Conservation (phyloP, 1,140 invertebrate genomes). For the Globodera rostochiensis region DNA sequence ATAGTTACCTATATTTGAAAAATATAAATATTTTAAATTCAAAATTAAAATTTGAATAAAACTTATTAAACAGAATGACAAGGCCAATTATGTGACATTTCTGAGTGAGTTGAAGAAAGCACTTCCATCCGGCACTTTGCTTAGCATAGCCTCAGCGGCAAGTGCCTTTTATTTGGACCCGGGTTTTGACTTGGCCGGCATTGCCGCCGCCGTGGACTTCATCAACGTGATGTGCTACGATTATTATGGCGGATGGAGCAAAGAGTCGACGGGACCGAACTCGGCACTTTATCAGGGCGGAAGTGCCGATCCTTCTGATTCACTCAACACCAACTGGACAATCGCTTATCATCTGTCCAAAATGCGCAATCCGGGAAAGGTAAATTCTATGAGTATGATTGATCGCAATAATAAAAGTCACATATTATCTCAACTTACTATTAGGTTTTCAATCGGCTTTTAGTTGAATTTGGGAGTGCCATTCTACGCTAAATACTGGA, state of each 20-base stretch:
- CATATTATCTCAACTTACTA: too few relatives aligned
- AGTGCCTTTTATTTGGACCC: background rate
- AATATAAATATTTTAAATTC: too few relatives aligned
- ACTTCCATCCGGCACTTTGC: background rate
- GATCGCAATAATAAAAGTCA: background rate
- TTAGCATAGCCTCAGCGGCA: background rate
- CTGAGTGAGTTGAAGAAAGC: background rate
- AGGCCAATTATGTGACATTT: background rate
- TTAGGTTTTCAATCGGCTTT: too few relatives aligned
- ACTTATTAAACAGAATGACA: background rate
- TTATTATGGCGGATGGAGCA: background rate
- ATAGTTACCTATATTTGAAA: too few relatives aligned
- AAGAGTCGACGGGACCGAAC: background rate
- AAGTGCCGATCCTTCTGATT: background rate
- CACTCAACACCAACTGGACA: background rate
- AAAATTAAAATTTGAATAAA: too few relatives aligned
- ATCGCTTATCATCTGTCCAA: background rate
- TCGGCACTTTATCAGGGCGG: background rate
- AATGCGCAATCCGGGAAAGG: background rate
- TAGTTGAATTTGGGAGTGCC: background rate
- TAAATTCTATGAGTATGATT: background rate
- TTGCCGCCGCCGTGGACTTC: background rate
- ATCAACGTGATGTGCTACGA: background rate
- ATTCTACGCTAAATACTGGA: background rate
- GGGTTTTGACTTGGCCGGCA: background rate